Evolutionary conservation across 2,888 invertebrate species (phyloP), one percentile per base, ranked within the genome.

Genomic region (Neocrepidodera transversa): DNA sequence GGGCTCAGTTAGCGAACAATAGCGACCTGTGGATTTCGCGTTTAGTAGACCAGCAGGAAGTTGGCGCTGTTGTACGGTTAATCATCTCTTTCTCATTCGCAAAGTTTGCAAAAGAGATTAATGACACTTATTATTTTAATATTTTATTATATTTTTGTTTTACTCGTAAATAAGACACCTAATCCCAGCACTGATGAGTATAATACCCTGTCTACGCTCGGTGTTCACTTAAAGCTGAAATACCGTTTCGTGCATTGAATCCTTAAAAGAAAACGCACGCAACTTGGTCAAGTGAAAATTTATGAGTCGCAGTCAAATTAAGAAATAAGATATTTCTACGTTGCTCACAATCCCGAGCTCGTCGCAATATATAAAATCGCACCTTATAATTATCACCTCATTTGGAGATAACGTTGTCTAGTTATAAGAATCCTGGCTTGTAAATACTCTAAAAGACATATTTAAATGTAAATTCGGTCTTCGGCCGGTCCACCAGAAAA

Each of bases 31-130:
- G 60, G 72, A 68, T 71, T 67, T 66, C 71, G 62, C 71, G 70
- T 71, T 74, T 72, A 72, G 71, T 74, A 69, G 71, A 74, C 62
- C 73, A 74, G 73, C 72, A 74, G 73, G 73, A 74, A 74, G 69
- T 72, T 70, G 66, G 60, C 59, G 64, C 66, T 45, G 67, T 65
- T 68, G 62, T 68, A 67, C 56, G 36, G 66, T 71, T 70, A 70
- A 71, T 71, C 69, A 70, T 49, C 58, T 52, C 47, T 54, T 42
- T 45, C 17, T 23, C 13, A 28, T 18, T 28, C 4, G 38, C 26
- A 8, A 11, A 38, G 11, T 26, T 35, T 3, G 28, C n/a, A 64
- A 64, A 64, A 60, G 63, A 72, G 71, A 71, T 71, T 71, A 68
- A 71, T 71, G 65, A 58, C 56, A 53, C 63, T 56, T 23, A n/a